phyloP scores from a whole-genome alignment of 2,888 invertebrate species.

The Tetramorium bicarinatum region DNA sequence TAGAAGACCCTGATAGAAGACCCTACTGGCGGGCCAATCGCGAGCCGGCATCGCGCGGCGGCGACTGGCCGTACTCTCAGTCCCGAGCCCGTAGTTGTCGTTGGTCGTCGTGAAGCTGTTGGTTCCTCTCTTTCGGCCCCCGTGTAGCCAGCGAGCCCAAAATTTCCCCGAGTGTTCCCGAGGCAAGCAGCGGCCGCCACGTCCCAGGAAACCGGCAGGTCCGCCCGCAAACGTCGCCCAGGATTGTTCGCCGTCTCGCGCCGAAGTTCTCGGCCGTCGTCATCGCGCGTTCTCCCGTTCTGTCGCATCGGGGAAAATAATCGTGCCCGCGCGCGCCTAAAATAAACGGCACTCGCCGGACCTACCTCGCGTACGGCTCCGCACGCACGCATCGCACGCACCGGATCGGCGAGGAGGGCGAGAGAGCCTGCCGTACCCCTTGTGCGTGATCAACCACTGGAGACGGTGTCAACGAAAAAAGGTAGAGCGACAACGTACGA shows the following conservation, averaged over 20 bases:
- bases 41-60: conserved; percentile 73
- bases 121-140: conserved; percentile 69
- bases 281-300: not conserved
- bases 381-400: not conserved
- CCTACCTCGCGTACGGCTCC: conserved; percentile 25
- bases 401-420: conserved; percentile 46
- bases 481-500: conserved; percentile 71
- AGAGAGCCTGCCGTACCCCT: conserved; percentile 19
- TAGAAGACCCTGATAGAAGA: conserved; percentile 87
- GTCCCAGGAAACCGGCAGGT: conserved; percentile 52
- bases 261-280: not conserved
- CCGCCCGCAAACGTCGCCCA: not conserved
- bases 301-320: conserved; percentile 30
- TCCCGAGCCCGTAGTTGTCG: conserved; percentile 78
- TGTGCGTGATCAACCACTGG: conserved; percentile 70
- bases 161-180: conserved; percentile 46
- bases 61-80: conserved; percentile 78
- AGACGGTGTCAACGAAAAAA: conserved; percentile 76
- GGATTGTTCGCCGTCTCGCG: no score
- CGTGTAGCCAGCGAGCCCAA: conserved; percentile 45
- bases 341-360: conserved; percentile 48
- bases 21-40: conserved; percentile 85
- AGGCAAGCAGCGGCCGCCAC: conserved; percentile 48
- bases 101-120: conserved; percentile 78
- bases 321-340: conserved; percentile 38